A percentile compares a stretch with the other conserved stretches of the same genome.
Conservation (phyloP, 2,888 invertebrate genomes). For the Anorthoa munda region DNA sequence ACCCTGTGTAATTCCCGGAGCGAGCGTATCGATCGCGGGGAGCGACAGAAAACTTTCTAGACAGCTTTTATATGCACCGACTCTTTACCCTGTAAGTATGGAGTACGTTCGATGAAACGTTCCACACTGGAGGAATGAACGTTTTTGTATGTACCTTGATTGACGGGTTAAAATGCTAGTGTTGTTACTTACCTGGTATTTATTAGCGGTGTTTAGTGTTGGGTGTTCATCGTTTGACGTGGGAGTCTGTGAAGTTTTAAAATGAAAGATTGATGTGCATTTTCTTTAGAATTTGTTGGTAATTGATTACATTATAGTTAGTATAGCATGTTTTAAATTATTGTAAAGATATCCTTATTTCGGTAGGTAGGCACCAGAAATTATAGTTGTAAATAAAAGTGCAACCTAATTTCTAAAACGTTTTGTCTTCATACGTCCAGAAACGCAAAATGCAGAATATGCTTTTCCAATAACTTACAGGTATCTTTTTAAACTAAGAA, state of each 20-base stretch:
- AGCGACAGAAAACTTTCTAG: conserved; percentile 91
- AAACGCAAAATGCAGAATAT: not conserved
- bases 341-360: not conserved
- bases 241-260: conserved; percentile 6
- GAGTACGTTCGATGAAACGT: conserved; percentile 75
- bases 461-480: not conserved
- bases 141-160: conserved; percentile 60
- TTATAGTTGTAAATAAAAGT: not conserved
- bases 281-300: not conserved
- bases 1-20: conserved; percentile 84
- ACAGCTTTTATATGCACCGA: conserved; percentile 91
- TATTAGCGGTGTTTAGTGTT: conserved; percentile 39
- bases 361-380: not conserved
- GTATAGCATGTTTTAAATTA: not conserved
- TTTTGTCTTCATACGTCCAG: not conserved
- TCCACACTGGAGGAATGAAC: conserved; percentile 69
- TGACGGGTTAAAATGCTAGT: conserved; percentile 64
- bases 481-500: not conserved
- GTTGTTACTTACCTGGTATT: conserved; percentile 48
- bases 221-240: conserved; percentile 14
- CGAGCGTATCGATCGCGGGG: conserved; percentile 87
- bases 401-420: too few species aligned
- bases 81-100: conserved; percentile 86
- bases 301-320: not conserved
- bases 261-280: not conserved